Percentiles rank a stretch among this genome's conserved stretches.
These are phyloP conservation scores for Euura saliciscinereae DNA, from an alignment of 1,140 invertebrate species.

Conservation along the genomic window DNA sequence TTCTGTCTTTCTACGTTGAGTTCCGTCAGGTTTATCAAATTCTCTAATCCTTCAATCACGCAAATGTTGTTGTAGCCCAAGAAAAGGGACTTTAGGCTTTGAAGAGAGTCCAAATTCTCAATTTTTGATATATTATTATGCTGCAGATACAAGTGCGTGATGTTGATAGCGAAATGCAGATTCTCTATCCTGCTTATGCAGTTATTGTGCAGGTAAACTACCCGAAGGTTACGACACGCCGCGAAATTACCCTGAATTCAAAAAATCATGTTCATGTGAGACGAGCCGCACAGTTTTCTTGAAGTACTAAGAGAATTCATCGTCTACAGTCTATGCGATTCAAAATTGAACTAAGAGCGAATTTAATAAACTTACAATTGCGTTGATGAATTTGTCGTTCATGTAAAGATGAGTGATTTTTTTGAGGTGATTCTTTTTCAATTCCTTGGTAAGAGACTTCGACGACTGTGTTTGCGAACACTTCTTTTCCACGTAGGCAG, in stretches of 20 bases:
- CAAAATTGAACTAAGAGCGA: conserved; percentile 14
- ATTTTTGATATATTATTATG: conserved; percentile 70
- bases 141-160: conserved; percentile 72
- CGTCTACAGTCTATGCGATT: neutral
- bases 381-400: conserved; percentile 57
- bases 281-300: conserved; percentile 6
- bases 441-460: conserved; percentile 40
- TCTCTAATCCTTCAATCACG: conserved; percentile 71
- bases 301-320: conserved; percentile 13
- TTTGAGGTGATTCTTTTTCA: conserved; percentile 37
- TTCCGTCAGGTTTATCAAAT: conserved; percentile 65
- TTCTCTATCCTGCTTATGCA: conserved; percentile 66
- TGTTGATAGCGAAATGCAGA: conserved; percentile 61
- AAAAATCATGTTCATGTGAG: conserved; percentile 16
- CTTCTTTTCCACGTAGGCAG: conserved; percentile 37
- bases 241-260: conserved; percentile 59
- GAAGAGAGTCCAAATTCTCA: conserved; percentile 64
- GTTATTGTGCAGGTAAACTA: conserved; percentile 72
- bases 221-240: conserved; percentile 59
- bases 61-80: conserved; percentile 71
- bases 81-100: conserved; percentile 69
- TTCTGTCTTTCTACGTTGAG: conserved; percentile 72
- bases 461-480: conserved; percentile 34
- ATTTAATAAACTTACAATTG: conserved; percentile 55
- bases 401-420: conserved; percentile 60